Evolutionary conservation across 2,113 vertebrate species (phyloP).

Genomic region (Oreochromis niloticus): DNA sequence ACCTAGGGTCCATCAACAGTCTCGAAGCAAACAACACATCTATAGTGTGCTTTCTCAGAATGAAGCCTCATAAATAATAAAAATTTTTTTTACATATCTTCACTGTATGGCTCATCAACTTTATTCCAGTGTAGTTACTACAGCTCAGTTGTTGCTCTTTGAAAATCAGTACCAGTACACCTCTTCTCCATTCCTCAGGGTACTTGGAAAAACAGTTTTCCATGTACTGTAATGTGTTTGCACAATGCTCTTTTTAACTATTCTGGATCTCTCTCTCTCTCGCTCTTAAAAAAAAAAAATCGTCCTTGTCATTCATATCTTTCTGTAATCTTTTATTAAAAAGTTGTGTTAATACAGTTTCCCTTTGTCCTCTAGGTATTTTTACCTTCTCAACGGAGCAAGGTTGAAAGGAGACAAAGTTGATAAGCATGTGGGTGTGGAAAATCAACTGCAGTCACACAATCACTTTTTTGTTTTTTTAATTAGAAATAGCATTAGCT

Average conservation of each 20-base stretch:
- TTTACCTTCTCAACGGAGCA: neutral
- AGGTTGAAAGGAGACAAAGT: neutral
- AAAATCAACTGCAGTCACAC: neutral
- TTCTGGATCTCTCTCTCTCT: neutral
- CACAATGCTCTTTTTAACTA: neutral
- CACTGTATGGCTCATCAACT: neutral
- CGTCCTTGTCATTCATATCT: neutral
- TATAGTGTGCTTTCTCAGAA: neutral
- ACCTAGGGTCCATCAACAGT: neutral
- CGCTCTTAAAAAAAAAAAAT: neutral
- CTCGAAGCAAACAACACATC: neutral
- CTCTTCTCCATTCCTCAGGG: neutral
- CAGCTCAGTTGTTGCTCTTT: neutral
- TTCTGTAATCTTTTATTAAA: neutral
- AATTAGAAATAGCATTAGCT: conserved; percentile 66
- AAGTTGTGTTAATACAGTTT: neutral
- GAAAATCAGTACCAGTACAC: neutral
- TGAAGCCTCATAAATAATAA: neutral
- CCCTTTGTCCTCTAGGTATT: neutral
- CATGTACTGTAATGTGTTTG: neutral
- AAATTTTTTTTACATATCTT: neutral
- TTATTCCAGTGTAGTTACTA: neutral
- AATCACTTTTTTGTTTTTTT: neutral
- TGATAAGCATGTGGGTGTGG: neutral
- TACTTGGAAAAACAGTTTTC: neutral